Base-by-base conservation (phyloP, 2,888 invertebrate species). In the Mimumesa dahlbomi region DNA sequence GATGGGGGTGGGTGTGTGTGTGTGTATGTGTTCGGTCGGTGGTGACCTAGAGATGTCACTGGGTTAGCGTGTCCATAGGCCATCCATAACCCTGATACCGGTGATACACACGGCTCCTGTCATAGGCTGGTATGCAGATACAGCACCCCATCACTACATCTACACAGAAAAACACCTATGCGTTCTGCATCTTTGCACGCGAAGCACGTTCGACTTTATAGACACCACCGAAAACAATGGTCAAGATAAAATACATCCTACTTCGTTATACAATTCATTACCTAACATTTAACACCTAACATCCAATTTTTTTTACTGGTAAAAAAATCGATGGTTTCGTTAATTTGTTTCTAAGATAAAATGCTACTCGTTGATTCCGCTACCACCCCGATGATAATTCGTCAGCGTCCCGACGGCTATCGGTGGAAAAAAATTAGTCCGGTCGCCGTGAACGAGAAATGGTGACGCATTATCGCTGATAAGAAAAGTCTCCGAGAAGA, bases 31-130 rank as follows among this genome's bases (percentile, higher is more conserved):
- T n/a, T n/a, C n/a, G 16, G 53, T 25, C 54, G 70, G 56, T 68
- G 78, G 75, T 87, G 87, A 87, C 88, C 87, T 87, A 87, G 87
- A 87, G 87, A 84, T 85, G 88, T 87, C 88, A 87, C 84, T 85
- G 83, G 86, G 86, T 83, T 87, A 85, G 87, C 87, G 87, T 87
- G 88, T 79, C 84, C 85, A 82, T 80, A 77, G 83, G 85, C 85
- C 84, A 87, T 87, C 87, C 82, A 86, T 87, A 86, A 87, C 77
- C 80, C 82, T 81, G 83, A 84, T 85, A 76, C 74, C 14, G 67
- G 75, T 81, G 81, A 84, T 84, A 82, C 82, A 77, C 74, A 74
- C 68, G 59, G 64, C 72, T 68, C 52, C 64, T 72, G 72, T 76
- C 81, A 62, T 70, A 65, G 71, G 50, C 48, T 68, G 67, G 67